Conservation (phyloP, 2,797 vertebrate species). For the Coregonus ussuriensis region DNA sequence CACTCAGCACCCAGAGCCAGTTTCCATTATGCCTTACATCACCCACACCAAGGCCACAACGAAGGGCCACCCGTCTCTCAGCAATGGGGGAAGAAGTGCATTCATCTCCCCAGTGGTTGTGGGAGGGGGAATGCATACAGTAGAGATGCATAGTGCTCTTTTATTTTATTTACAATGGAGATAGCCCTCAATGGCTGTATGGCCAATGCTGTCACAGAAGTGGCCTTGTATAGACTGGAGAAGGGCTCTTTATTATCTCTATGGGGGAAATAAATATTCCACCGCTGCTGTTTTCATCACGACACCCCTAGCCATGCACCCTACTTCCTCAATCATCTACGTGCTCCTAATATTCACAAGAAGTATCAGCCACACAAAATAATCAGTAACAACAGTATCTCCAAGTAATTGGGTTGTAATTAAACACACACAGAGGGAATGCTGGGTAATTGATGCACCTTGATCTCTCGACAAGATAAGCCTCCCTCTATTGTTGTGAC, state of each 20-base stretch:
- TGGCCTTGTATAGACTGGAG: neutral
- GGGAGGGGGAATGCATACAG: neutral
- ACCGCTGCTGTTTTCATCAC: too few species aligned
- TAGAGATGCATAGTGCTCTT: neutral
- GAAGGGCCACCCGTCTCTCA: neutral
- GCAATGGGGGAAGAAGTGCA: too few species aligned
- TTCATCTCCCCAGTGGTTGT: neutral
- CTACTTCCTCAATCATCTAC: neutral
- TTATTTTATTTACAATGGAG: neutral
- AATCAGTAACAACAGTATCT: slow-evolving; percentile 6
- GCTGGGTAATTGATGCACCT: slow-evolving; percentile 4
- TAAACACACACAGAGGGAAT: slow-evolving; percentile 15
- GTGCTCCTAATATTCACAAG: neutral
- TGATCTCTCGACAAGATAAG: neutral
- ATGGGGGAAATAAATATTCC: neutral
- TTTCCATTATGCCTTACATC: neutral
- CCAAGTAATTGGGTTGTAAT: slow-evolving; percentile 20
- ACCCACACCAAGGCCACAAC: neutral
- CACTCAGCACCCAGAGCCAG: neutral
- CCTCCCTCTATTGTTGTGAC: neutral
- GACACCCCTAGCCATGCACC: neutral
- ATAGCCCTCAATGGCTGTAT: neutral
- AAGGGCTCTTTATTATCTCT: neutral
- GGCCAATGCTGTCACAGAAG: neutral
- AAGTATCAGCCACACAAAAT: neutral